Evolutionary conservation across 2,113 vertebrate genomes (phyloP).

Genomic region (Eleginops maclovinus): DNA sequence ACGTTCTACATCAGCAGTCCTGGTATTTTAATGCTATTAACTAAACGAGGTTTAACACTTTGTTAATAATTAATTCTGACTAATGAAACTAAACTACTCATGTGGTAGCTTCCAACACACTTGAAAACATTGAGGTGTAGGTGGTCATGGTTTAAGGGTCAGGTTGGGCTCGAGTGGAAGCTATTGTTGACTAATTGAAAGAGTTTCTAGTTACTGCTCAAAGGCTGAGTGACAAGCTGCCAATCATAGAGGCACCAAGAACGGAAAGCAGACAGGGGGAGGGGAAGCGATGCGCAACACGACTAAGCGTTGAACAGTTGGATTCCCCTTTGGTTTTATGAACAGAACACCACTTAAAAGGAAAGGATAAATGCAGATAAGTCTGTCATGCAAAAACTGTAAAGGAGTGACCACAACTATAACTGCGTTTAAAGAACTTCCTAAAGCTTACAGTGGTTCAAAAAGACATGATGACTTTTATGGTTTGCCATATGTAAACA

Average conservation of each 20-base stretch:
- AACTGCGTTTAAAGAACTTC: neutral
- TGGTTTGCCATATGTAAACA: conserved; percentile 2
- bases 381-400: neutral
- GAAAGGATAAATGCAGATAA: too few species aligned
- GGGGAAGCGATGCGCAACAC: neutral
- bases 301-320: neutral
- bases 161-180: neutral
- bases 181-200: neutral
- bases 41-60: neutral
- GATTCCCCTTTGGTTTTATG: too few species aligned
- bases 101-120: neutral
- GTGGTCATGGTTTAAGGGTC: neutral
- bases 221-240: neutral
- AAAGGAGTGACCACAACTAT: neutral
- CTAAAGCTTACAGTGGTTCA: neutral
- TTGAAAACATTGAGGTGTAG: too few species aligned
- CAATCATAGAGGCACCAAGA: neutral
- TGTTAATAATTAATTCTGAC: neutral
- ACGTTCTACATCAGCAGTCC: neutral
- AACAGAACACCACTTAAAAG: too few species aligned
- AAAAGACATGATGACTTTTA: conserved; percentile 6
- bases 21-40: neutral
- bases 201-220: neutral
- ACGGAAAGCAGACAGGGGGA: neutral
- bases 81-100: neutral